Evolutionary conservation across 2,797 vertebrate species (phyloP).

Genomic region (Pantherophis vulpinus): DNA sequence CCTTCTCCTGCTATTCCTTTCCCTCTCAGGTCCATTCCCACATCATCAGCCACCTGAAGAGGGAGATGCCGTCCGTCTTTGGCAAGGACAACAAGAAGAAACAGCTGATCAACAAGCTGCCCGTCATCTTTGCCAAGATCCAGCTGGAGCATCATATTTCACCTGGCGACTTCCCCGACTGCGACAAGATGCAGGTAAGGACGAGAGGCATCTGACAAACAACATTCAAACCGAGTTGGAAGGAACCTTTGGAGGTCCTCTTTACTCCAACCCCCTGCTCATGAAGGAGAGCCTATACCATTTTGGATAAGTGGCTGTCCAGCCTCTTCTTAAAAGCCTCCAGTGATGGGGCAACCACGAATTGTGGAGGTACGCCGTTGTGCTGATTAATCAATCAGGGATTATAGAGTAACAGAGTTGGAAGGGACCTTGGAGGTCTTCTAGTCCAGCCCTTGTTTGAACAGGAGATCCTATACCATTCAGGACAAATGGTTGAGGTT

Average conservation of each 20-base stretch:
- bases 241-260: not conserved
- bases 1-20: not conserved
- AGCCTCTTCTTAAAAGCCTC: not conserved
- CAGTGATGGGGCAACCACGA: too few relatives aligned
- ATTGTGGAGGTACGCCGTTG: accelerated
- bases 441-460: too few relatives aligned
- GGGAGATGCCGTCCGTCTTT: constrained; percentile 92
- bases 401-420: too few relatives aligned
- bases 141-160: constrained; percentile 92
- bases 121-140: constrained; percentile 89
- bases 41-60: constrained; percentile 91
- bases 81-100: constrained; percentile 94
- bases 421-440: too few relatives aligned
- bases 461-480: too few relatives aligned
- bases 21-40: constrained; percentile 84
- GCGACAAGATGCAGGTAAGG: constrained; percentile 90
- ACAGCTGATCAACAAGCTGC: constrained; percentile 87
- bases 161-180: constrained; percentile 90
- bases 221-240: accelerated
- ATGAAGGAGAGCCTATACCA: too few relatives aligned
- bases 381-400: too few relatives aligned
- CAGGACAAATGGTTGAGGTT: too few relatives aligned
- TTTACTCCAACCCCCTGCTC: too few relatives aligned
- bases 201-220: not conserved
- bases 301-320: not conserved